phyloP scores from a whole-genome alignment of 1,140 invertebrate genomes.

The Drosophila carrolli region DNA sequence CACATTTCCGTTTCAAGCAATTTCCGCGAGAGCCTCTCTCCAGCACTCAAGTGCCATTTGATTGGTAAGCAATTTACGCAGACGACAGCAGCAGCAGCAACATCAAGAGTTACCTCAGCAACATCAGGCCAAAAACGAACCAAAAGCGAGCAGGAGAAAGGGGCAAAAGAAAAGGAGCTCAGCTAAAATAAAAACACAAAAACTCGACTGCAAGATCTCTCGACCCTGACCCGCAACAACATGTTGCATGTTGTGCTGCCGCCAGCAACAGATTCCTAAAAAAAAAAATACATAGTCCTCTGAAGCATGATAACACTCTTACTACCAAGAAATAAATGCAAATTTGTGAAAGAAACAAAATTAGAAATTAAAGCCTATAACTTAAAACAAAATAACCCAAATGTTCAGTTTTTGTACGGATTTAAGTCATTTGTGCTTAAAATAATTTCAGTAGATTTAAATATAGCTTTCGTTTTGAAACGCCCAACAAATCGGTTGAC shows the following conservation, averaged over 20 bases:
- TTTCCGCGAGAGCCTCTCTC: conserved; percentile 72
- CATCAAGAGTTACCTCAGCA: background rate
- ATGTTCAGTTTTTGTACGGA: too few relatives aligned
- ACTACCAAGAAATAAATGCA: background rate
- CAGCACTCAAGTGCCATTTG: conserved; percentile 58
- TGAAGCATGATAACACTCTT: background rate
- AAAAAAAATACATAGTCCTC: conserved; percentile 9
- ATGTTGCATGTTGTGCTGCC: conserved; percentile 65
- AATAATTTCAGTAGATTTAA: background rate
- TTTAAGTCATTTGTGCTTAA: too few relatives aligned
- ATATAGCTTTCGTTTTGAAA: background rate
- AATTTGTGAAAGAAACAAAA: background rate
- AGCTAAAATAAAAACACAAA: background rate
- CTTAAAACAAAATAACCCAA: too few relatives aligned
- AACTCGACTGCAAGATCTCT: conserved; percentile 8
- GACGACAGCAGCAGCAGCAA: conserved; percentile 38
- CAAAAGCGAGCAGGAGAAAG: conserved; percentile 4
- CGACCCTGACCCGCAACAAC: conserved; percentile 74
- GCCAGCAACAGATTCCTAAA: conserved; percentile 15
- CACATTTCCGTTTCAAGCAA: conserved; percentile 82
- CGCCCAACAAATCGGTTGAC: background rate
- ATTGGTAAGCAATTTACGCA: conserved; percentile 77
- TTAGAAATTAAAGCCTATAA: too few relatives aligned
- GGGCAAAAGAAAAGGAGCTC: background rate
- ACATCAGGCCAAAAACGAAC: conserved; percentile 1